phyloP scores from a whole-genome alignment of 2,113 vertebrate genomes.

The Istiophorus platypterus region DNA sequence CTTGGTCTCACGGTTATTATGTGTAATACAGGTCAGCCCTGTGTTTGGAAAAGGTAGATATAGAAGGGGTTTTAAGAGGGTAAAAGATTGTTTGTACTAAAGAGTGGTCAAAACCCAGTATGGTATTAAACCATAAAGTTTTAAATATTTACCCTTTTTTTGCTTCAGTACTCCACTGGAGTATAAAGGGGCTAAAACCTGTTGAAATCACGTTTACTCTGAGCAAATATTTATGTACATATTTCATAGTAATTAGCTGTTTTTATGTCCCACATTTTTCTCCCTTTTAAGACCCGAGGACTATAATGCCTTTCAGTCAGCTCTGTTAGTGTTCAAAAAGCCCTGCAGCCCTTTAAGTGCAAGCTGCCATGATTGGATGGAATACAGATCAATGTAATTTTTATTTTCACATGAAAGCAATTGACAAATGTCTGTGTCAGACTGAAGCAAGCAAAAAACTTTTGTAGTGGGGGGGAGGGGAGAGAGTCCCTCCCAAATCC shows the following conservation, averaged over 20 bases:
- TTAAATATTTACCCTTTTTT: slow-evolving; percentile 5
- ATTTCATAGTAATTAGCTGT: slow-evolving; percentile 13
- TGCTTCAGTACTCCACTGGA: not conserved
- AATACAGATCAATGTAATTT: not conserved
- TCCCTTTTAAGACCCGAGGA: not conserved
- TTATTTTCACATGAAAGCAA: not conserved
- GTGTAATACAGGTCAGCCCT: not conserved
- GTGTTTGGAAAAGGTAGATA: not conserved
- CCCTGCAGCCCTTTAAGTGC: not conserved
- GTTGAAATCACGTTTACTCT: slow-evolving; percentile 7
- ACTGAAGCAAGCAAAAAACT: not conserved
- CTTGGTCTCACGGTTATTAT: not conserved
- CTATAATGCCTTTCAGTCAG: not conserved
- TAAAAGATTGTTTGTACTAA: slow-evolving; percentile 2
- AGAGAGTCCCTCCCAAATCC: not conserved
- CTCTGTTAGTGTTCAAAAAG: slow-evolving; percentile 1
- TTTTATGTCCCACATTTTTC: slow-evolving; percentile 12
- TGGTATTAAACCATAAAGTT: slow-evolving; percentile 36
- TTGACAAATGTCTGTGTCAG: not conserved
- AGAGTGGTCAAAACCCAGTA: slow-evolving; percentile 20
- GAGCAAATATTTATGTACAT: slow-evolving; percentile 30
- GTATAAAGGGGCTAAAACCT: not conserved
- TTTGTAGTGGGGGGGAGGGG: not conserved
- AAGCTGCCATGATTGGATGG: not conserved
- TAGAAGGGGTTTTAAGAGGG: not conserved